Conservation (phyloP, 1,140 invertebrate genomes). For the Magallana ariakensis region DNA sequence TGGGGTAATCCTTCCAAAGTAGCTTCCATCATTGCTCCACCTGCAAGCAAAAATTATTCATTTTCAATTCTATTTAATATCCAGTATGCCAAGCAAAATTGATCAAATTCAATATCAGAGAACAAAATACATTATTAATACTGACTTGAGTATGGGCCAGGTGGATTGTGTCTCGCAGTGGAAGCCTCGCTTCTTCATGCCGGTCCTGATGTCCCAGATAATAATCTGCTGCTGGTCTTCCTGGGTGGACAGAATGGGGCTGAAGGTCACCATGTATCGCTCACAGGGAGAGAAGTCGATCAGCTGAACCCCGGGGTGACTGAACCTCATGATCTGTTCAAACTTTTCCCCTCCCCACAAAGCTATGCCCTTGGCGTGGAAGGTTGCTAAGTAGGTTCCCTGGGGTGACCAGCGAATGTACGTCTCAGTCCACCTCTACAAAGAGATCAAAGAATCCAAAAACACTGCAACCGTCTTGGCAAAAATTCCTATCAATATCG, state of each 20-base stretch:
- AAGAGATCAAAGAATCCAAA: neutral
- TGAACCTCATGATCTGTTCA: constrained; percentile 93
- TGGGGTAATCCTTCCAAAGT: constrained; percentile 90
- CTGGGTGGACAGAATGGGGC: constrained; percentile 85
- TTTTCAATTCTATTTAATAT: neutral
- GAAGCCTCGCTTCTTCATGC: constrained; percentile 95
- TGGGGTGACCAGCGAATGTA: constrained; percentile 98
- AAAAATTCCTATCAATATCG: too few species aligned
- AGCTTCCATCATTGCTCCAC: constrained; percentile 98
- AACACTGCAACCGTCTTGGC: neutral
- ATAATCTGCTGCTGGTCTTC: constrained; percentile 80
- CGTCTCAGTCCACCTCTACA: constrained; percentile 94
- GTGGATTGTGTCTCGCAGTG: constrained; percentile 87
- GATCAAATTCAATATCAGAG: too few species aligned
- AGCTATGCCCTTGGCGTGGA: constrained; percentile 96
- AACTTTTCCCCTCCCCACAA: constrained; percentile 98
- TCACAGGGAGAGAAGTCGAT: constrained; percentile 99
- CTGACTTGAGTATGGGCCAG: constrained; percentile 93
- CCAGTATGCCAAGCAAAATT: too few species aligned
- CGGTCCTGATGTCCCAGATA: constrained; percentile 93
- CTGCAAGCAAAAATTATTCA: constrained; percentile 61
- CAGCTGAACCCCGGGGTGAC: constrained; percentile 93
- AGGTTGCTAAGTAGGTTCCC: constrained; percentile 97
- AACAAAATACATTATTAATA: constrained; percentile 9
- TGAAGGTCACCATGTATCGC: constrained; percentile 96